Base-by-base conservation (phyloP, 2,113 vertebrate species). In the Chrysochloris asiatica region DNA sequence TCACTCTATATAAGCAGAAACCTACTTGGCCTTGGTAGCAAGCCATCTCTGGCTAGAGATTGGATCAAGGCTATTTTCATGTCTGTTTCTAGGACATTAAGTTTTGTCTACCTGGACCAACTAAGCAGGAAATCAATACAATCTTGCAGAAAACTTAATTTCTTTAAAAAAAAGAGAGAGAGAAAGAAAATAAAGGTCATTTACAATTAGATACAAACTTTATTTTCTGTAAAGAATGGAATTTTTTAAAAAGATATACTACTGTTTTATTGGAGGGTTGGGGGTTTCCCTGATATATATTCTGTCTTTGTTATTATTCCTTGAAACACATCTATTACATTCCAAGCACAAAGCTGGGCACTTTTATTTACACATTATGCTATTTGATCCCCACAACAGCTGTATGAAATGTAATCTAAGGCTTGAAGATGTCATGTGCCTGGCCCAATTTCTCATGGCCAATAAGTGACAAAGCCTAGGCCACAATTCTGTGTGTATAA, bases 401-500 rank as follows among this genome's bases (percentile, higher is more conserved):
- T 61, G 30, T 80, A 33, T 10, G 59, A 91, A 52, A 67, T 45
- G 41, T 22, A 30, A 45, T 73, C 28, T 26, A 52, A 65, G 52
- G n/a, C 33, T 81, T 89, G 13, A 24, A 67, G 7, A 54, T 9
- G 12, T 76, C 76, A 84, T 72, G 52, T 45, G 26, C 41, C 45
- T 47, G 36, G 26, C n/a, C 71, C 48, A 56, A 24, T 87, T 93
- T 92, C 89, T 91, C 84, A 73, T 21, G 33, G n/a, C 61, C 38
- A 75, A 14, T 79, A 54, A 80, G 26, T 76, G 67, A 72, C 78
- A 87, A 90, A 85, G 30, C 22, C 47, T 41, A 88, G 76, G 28
- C n/a, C 59, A 16, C 8, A 69, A 92, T 85, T 93, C 36, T 80
- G 33, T 95, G n/a, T 80, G 17, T 91, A 38, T 92, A 93, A 93